phyloP scores from a whole-genome alignment of 2,888 invertebrate species.

The Piscicola geometra region DNA sequence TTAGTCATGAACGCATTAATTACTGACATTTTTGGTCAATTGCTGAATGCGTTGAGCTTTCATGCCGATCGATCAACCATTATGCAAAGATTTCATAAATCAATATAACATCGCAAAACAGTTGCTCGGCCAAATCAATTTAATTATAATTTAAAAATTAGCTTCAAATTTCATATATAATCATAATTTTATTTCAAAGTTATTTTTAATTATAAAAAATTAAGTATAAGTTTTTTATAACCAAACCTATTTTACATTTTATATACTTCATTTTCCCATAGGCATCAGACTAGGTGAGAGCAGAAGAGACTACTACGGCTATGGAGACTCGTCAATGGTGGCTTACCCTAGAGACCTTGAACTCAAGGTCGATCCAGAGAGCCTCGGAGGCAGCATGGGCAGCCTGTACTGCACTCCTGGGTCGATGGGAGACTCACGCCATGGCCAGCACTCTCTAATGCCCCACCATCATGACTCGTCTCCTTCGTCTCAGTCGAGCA shows the following conservation, averaged over 20 bases:
- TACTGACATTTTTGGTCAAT: background rate
- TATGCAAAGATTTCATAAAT: slow-evolving; percentile 9
- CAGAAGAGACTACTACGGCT: slow-evolving; percentile 30
- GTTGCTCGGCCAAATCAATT: background rate
- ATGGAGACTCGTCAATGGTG: slow-evolving; percentile 26
- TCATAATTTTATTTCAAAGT: too few species aligned
- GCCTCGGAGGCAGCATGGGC: slow-evolving; percentile 6
- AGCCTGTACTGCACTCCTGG: slow-evolving; percentile 21
- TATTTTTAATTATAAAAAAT: too few species aligned
- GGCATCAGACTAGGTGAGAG: slow-evolving; percentile 25
- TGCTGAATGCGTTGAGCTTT: background rate
- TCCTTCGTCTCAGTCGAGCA: slow-evolving; percentile 34
- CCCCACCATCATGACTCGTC: slow-evolving; percentile 32
- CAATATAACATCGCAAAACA: background rate
- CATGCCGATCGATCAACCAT: slow-evolving; percentile 8
- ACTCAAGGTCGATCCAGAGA: slow-evolving; percentile 28
- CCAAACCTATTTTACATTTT: too few species aligned
- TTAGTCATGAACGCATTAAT: slow-evolving; percentile 14
- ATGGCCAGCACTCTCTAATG: background rate
- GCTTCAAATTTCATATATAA: background rate
- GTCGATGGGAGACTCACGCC: background rate
- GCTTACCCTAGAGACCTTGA: slow-evolving; percentile 30
- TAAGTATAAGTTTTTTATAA: too few species aligned
- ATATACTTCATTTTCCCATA: too few species aligned
- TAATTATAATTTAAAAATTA: background rate